Conservation (phyloP, 2,113 vertebrate genomes). For the Ameiurus melas region DNA sequence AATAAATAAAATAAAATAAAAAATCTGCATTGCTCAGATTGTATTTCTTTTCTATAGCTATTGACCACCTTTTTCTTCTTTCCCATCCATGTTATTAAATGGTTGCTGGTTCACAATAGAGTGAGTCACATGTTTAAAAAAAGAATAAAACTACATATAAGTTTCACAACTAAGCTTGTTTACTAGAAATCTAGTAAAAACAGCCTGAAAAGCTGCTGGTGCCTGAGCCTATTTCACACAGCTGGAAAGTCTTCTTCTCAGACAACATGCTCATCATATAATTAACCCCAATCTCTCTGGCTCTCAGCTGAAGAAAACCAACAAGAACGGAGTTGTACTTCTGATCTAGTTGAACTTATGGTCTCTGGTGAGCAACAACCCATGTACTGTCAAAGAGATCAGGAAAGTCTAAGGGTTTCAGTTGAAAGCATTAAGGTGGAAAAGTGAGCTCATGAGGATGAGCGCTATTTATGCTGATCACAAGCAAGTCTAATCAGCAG, state of each 20-base stretch:
- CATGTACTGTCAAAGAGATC: neutral
- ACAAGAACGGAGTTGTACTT: conserved; percentile 49
- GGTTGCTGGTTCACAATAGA: neutral
- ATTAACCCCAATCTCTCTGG: conserved; percentile 55
- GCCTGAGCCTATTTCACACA: conserved; percentile 15
- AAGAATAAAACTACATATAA: neutral
- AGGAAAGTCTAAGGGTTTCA: neutral
- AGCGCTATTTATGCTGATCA: conserved; percentile 35
- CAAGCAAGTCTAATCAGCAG: conserved; percentile 35
- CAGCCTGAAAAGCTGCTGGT: neutral
- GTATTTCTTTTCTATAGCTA: neutral
- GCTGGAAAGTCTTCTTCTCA: conserved; percentile 32
- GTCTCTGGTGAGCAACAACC: conserved; percentile 44
- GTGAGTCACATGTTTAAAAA: neutral
- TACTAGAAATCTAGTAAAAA: neutral
- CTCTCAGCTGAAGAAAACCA: conserved; percentile 62
- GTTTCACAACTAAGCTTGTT: neutral
- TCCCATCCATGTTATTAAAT: neutral
- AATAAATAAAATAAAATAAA: neutral
- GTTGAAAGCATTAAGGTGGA: conserved; percentile 19
- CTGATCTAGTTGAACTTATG: conserved; percentile 55
- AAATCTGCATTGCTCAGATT: neutral
- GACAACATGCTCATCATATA: conserved; percentile 49
- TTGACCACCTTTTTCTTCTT: neutral
- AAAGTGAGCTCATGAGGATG: conserved; percentile 22